phyloP scores from a whole-genome alignment of 2,113 vertebrate species.

The Alouatta palliata region DNA sequence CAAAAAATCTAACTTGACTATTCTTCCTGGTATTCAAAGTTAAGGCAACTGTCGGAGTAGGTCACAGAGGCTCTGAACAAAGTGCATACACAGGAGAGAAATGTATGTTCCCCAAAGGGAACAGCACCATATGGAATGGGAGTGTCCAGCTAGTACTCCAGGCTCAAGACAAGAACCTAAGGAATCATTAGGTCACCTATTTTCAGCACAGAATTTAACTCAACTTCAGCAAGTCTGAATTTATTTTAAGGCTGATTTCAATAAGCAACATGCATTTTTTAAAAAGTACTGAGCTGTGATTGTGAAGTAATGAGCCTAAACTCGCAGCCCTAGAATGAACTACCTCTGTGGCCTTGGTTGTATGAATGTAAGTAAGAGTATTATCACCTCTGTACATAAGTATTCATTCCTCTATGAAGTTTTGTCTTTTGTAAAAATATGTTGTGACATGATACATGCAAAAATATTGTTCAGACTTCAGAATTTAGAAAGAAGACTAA shows the following conservation, averaged over 20 bases:
- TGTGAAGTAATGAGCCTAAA: not conserved
- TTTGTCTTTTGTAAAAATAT: not conserved
- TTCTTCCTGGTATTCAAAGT: not conserved
- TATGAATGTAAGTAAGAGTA: fast-evolving
- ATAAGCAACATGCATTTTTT: no score
- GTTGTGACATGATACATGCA: not conserved
- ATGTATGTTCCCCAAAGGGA: not conserved
- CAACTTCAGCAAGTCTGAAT: not conserved
- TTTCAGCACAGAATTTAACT: not conserved
- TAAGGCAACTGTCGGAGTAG: no score
- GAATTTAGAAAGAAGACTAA: not conserved
- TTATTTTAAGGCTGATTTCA: not conserved
- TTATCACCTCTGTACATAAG: not conserved
- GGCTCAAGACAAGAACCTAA: not conserved
- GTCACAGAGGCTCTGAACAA: not conserved
- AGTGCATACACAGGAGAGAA: not conserved
- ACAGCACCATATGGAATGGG: not conserved
- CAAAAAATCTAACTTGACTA: no score
- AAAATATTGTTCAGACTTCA: not conserved
- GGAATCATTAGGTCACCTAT: no score
- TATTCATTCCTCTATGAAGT: not conserved
- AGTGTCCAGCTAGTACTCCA: not conserved
- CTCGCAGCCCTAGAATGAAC: fast-evolving
- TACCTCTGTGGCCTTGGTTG: not conserved
- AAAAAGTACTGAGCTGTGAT: not conserved